Percentiles rank a stretch among this genome's conserved stretches.
Conservation (phyloP, 1,140 invertebrate genomes). For the Ruditapes philippinarum region DNA sequence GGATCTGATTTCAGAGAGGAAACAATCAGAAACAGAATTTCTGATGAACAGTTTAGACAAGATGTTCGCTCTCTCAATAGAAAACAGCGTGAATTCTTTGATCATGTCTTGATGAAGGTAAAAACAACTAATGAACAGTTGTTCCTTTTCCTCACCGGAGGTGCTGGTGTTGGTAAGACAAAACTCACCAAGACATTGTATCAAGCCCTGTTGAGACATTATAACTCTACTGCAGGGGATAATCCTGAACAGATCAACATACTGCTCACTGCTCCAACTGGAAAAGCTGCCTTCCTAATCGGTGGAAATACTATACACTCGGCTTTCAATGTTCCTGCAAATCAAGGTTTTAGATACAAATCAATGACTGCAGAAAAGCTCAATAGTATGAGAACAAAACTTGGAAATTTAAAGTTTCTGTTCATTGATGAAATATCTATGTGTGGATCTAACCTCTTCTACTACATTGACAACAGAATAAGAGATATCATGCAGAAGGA, state of each 20-base stretch:
- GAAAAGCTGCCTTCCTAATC: conserved; percentile 63
- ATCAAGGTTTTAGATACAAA: conserved; percentile 52
- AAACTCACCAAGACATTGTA: conserved; percentile 2
- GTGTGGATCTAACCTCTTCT: conserved; percentile 67
- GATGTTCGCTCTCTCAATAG: background rate
- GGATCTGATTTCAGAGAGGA: background rate
- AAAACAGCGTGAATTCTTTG: conserved; percentile 3
- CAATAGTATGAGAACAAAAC: conserved; percentile 19
- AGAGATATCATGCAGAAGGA: conserved; percentile 54
- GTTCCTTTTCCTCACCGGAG: conserved; percentile 47
- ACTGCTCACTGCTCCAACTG: conserved; percentile 65
- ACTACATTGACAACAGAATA: no score
- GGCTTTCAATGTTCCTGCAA: conserved; percentile 45
- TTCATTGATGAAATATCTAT: conserved; percentile 74
- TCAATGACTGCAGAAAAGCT: background rate
- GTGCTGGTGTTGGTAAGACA: conserved; percentile 63
- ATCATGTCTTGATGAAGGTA: background rate
- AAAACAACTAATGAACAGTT: background rate
- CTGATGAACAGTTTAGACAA: background rate
- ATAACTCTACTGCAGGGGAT: conserved; percentile 8
- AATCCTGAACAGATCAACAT: conserved; percentile 9
- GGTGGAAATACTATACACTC: conserved; percentile 41
- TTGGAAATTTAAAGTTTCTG: conserved; percentile 51
- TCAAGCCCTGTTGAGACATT: conserved; percentile 53
- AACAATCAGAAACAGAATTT: conserved; percentile 32